Conservation (phyloP, 2,888 invertebrate genomes). For the Dryadula phaetusa region DNA sequence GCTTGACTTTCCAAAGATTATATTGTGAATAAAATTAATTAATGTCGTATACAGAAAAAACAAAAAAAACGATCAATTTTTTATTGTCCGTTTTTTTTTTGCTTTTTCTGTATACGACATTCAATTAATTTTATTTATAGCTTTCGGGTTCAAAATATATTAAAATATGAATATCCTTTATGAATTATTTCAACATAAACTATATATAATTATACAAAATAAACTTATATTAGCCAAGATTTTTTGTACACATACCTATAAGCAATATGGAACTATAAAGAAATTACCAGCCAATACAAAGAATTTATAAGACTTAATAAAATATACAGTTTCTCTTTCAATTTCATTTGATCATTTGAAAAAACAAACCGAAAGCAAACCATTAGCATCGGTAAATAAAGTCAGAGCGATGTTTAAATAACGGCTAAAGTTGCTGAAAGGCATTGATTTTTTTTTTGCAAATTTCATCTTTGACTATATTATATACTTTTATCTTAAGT, state of each 20-base stretch:
- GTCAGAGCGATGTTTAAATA: conserved; percentile 22
- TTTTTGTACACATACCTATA: neutral
- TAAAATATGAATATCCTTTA: too few relatives aligned
- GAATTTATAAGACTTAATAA: neutral
- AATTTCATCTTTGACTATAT: conserved; percentile 18
- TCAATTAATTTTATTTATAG: too few relatives aligned
- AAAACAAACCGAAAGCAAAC: conserved; percentile 29
- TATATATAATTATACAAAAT: too few relatives aligned
- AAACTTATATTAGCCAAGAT: too few relatives aligned
- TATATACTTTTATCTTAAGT: conserved; percentile 1
- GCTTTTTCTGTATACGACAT: too few relatives aligned
- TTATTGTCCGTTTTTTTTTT: too few relatives aligned
- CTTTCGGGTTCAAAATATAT: too few relatives aligned
- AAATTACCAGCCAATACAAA: neutral
- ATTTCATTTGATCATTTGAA: conserved; percentile 30
- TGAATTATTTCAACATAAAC: too few relatives aligned
- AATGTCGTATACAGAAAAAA: too few relatives aligned
- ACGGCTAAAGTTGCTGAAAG: conserved; percentile 19
- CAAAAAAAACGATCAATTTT: too few relatives aligned
- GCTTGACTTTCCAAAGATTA: too few relatives aligned
- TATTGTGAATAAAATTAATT: too few relatives aligned
- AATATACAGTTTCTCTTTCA: conserved; percentile 17
- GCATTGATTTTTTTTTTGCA: conserved; percentile 20
- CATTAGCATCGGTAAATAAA: conserved; percentile 30
- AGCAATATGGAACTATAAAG: neutral